These are phyloP conservation scores for Protomyctophum bolini DNA, from an alignment of 2,113 vertebrate species.

Conservation along the genomic window DNA sequence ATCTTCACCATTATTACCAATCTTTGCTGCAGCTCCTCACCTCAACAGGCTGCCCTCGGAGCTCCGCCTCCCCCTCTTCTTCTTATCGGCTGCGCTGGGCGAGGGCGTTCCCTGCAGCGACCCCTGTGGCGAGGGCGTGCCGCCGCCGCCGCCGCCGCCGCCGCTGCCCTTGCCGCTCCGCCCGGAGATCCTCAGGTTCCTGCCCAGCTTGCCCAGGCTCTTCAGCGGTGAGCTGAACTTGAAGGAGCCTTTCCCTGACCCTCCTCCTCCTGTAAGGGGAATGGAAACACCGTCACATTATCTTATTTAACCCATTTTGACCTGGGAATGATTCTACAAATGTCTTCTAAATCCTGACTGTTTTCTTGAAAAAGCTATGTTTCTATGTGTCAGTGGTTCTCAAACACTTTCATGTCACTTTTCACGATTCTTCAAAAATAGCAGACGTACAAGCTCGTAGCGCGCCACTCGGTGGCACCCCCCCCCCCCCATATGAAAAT, in stretches of 20 bases:
- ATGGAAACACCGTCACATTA: no score
- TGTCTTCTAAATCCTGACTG: no score
- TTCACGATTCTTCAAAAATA: no score
- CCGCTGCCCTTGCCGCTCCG: constrained; percentile 45
- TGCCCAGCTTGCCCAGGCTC: constrained; percentile 78
- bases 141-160: constrained; percentile 54
- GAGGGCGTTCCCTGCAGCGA: constrained; percentile 70
- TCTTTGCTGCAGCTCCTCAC: constrained; percentile 30
- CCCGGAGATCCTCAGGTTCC: constrained; percentile 70
- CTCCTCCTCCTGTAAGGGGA: constrained; percentile 10
- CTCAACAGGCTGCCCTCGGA: constrained; percentile 86
- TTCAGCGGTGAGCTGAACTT: constrained; percentile 85
- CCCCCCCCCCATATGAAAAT: no score
- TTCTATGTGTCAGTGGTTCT: no score
- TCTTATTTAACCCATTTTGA: no score
- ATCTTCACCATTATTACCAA: no score
- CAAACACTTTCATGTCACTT: no score
- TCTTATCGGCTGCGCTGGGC: constrained; percentile 58
- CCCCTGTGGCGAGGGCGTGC: constrained; percentile 68
- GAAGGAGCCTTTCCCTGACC: constrained; percentile 66
- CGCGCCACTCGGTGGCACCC: no score
- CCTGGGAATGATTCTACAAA: no score
- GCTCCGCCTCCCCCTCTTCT: constrained; percentile 77
- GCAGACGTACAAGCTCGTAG: no score
- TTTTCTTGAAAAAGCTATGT: no score